Percentiles rank a stretch among this genome's conserved stretches.
Conservation (phyloP, 1,140 invertebrate genomes). For the Chymomyza costata region DNA sequence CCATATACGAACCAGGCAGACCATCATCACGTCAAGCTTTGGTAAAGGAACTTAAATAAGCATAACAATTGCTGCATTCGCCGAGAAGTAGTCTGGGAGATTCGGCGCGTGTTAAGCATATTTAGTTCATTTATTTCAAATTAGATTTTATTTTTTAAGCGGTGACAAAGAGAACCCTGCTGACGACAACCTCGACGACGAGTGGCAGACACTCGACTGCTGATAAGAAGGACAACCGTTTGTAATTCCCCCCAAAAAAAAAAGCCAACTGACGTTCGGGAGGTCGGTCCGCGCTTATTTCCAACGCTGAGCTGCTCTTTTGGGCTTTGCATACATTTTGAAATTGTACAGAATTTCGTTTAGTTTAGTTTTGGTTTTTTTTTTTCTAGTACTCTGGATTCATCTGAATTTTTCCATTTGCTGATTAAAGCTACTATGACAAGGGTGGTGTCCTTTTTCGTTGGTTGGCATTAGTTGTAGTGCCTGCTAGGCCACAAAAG, state of each 20-base stretch:
- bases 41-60: constrained; percentile 30
- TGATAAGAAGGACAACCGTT: constrained; percentile 55
- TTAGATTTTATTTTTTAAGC: constrained; percentile 60
- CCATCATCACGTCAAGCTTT: constrained; percentile 8
- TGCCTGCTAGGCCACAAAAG: constrained; percentile 35
- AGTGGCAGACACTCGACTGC: constrained; percentile 31
- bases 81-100: neutral
- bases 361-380: constrained; percentile 4
- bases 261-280: neutral
- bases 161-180: constrained; percentile 33
- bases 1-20: constrained; percentile 47
- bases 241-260: neutral
- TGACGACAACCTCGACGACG: constrained; percentile 15
- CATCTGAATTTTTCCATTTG: constrained; percentile 60
- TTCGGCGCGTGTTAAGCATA: constrained; percentile 71
- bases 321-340: constrained; percentile 42
- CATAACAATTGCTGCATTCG: constrained; percentile 11
- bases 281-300: neutral
- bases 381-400: neutral
- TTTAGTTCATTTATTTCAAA: constrained; percentile 75
- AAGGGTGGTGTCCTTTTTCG: constrained; percentile 33
- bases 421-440: constrained; percentile 60
- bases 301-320: constrained; percentile 25
- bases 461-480: constrained; percentile 21
- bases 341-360: constrained; percentile 43